A percentile compares a stretch with the other conserved stretches of the same genome.
Evolutionary conservation across 2,113 vertebrate species (phyloP).

Genomic region (Acrocephalus arundinaceus): DNA sequence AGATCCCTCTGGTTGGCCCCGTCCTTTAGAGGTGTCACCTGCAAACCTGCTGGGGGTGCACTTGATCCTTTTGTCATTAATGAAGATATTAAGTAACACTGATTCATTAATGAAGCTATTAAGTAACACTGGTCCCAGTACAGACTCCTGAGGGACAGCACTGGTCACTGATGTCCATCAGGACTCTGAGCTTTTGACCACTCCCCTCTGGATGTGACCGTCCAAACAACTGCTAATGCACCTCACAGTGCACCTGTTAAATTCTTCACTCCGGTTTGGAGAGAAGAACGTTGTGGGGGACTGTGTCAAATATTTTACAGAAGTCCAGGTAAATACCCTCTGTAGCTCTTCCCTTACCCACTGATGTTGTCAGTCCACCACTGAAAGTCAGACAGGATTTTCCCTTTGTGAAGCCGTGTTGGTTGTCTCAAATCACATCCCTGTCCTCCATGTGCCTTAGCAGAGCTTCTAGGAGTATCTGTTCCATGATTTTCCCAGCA

Average conservation of each 20-base stretch:
- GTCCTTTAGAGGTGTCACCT: background rate
- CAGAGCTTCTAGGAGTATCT: background rate
- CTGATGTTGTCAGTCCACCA: background rate
- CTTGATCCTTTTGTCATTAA: background rate
- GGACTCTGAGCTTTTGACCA: background rate
- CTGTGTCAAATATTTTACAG: background rate
- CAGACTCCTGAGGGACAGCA: background rate
- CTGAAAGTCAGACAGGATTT: background rate
- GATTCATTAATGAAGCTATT: background rate
- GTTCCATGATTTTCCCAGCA: background rate
- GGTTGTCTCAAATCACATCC: background rate
- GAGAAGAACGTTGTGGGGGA: background rate
- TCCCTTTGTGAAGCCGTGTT: background rate
- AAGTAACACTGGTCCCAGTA: background rate
- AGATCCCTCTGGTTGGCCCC: background rate
- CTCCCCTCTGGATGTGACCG: background rate
- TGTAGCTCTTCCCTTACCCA: background rate
- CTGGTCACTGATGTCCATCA: background rate
- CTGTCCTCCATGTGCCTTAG: background rate
- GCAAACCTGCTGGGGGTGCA: background rate
- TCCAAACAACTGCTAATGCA: background rate
- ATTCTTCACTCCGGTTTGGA: background rate
- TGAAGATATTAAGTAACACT: background rate
- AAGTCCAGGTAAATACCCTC: background rate
- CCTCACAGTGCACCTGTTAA: background rate